These are phyloP conservation scores for Oncorhynchus mykiss DNA, from an alignment of 2,113 vertebrate genomes.

Conservation along the genomic window DNA sequence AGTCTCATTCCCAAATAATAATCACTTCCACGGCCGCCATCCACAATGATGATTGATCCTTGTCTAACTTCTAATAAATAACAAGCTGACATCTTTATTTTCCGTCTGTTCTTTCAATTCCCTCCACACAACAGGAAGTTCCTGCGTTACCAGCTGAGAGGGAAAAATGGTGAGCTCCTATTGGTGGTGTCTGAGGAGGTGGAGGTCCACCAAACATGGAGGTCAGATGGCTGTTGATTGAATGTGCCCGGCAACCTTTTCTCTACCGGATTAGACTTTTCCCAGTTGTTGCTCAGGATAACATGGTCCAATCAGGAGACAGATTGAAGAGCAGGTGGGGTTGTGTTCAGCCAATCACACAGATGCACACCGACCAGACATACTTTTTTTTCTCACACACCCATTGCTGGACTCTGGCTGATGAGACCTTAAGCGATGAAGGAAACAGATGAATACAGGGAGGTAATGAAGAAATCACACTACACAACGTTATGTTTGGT, in stretches of 20 bases:
- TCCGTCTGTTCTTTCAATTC: slow-evolving; percentile 13
- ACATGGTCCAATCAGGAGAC: slow-evolving; percentile 43
- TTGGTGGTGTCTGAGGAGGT: slow-evolving; percentile 95
- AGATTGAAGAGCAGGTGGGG: slow-evolving; percentile 39
- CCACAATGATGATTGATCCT: background rate
- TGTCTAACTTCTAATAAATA: background rate
- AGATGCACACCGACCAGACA: slow-evolving; percentile 49
- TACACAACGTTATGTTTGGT: slow-evolving; percentile 37
- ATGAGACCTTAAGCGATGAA: slow-evolving; percentile 55
- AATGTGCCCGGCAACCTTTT: slow-evolving; percentile 19
- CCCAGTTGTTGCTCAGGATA: slow-evolving; percentile 28
- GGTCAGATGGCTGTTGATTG: slow-evolving; percentile 77
- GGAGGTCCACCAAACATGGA: slow-evolving; percentile 92
- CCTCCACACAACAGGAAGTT: slow-evolving; percentile 82
- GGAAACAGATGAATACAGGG: slow-evolving; percentile 61
- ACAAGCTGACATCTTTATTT: background rate
- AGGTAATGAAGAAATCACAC: slow-evolving; percentile 54
- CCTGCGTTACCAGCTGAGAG: slow-evolving; percentile 93
- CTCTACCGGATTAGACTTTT: slow-evolving; percentile 9
- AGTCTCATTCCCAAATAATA: background rate
- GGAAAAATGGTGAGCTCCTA: slow-evolving; percentile 99
- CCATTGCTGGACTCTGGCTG: slow-evolving; percentile 61
- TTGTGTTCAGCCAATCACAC: slow-evolving; percentile 48
- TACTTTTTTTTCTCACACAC: slow-evolving; percentile 64
- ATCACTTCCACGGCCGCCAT: background rate